A percentile compares a stretch with the other conserved stretches of the same genome.
Conservation (phyloP, 2,888 invertebrate genomes). For the Brachyptera risi region DNA sequence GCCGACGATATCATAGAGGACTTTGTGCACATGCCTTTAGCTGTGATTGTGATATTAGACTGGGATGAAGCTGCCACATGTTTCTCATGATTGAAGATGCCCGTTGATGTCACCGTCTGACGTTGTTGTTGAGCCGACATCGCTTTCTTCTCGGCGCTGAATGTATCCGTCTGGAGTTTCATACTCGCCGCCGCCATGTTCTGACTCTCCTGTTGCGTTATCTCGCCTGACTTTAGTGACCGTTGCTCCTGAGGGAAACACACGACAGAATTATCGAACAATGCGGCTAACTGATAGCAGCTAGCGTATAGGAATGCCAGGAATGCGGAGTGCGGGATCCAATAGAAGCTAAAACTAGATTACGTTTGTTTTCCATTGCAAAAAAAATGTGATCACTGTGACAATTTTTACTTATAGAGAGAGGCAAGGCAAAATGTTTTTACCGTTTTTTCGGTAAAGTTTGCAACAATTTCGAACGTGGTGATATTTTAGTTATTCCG, state of each 20-base stretch:
- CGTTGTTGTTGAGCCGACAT: slow-evolving; percentile 67
- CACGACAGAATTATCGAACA: slow-evolving; percentile 34
- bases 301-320: too few relatives aligned
- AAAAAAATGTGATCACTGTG: too few relatives aligned
- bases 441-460: too few relatives aligned
- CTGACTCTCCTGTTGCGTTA: slow-evolving; percentile 80
- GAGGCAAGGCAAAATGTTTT: too few relatives aligned
- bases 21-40: slow-evolving; percentile 67
- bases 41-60: slow-evolving; percentile 73
- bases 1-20: slow-evolving; percentile 44
- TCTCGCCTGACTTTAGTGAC: slow-evolving; percentile 76
- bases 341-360: too few relatives aligned
- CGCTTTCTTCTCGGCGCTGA: slow-evolving; percentile 73
- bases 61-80: slow-evolving; percentile 70
- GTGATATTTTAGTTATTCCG: too few relatives aligned
- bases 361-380: too few relatives aligned
- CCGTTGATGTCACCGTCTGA: slow-evolving; percentile 73
- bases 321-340: too few relatives aligned
- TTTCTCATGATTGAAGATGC: slow-evolving; percentile 69
- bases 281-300: too few relatives aligned
- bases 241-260: slow-evolving; percentile 66
- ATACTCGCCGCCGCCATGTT: slow-evolving; percentile 80
- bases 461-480: too few relatives aligned
- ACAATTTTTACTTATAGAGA: too few relatives aligned
- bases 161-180: slow-evolving; percentile 80